Percentiles rank a stretch among this genome's conserved stretches.
Evolutionary conservation across 1,140 invertebrate genomes (phyloP).

Genomic region (Atta texana): DNA sequence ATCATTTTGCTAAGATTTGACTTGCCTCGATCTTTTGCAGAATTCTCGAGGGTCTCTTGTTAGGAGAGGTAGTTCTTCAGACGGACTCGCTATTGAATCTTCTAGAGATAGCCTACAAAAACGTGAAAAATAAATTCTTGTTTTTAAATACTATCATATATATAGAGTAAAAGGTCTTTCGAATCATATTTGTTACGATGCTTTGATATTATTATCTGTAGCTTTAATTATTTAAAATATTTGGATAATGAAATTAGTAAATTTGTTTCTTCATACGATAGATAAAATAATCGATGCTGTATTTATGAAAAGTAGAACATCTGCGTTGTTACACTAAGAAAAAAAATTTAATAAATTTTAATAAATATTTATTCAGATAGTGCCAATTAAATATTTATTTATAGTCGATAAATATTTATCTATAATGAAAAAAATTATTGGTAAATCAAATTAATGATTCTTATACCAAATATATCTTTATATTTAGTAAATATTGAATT

Average conservation of each 20-base stretch:
- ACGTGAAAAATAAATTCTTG: conserved; percentile 6
- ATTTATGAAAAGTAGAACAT: too few species aligned
- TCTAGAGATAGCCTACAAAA: conserved; percentile 6
- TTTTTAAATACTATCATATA: conserved; percentile 35
- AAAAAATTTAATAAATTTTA: neutral
- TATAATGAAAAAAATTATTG: too few species aligned
- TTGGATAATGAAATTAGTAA: neutral
- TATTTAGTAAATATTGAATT: too few species aligned
- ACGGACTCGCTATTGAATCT: conserved; percentile 29
- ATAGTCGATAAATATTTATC: too few species aligned
- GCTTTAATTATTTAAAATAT: conserved; percentile 1
- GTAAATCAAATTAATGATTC: too few species aligned
- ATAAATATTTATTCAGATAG: neutral
- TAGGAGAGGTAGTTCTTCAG: conserved; percentile 64
- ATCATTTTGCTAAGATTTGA: conserved; percentile 80
- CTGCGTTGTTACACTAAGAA: neutral
- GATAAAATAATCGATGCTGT: neutral
- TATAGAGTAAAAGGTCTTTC: neutral
- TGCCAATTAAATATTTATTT: neutral
- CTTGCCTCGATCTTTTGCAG: conserved; percentile 75
- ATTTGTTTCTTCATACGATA: neutral
- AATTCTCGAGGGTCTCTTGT: conserved; percentile 80
- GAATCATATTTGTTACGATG: neutral
- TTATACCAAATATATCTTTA: too few species aligned
- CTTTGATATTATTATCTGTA: neutral